Evolutionary conservation across 2,888 invertebrate genomes (phyloP).

Genomic region (Drosophila ezoana): DNA sequence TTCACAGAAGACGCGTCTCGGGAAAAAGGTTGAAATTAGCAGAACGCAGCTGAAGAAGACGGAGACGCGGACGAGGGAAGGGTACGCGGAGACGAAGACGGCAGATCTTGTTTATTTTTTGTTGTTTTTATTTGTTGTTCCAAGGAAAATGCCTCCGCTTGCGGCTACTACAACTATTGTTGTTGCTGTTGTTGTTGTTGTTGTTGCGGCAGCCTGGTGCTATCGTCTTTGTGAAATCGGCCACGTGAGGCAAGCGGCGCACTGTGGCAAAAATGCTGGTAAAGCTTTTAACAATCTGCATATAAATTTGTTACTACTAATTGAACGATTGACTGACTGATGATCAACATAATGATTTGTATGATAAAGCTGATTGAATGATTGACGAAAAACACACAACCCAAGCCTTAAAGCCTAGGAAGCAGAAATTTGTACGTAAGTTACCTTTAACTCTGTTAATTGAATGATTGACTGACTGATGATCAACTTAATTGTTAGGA

Average conservation of each 20-base stretch:
- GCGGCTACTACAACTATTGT: slow-evolving; percentile 10
- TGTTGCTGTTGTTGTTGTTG: slow-evolving; percentile 24
- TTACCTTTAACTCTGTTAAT: no score
- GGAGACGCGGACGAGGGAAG: neutral
- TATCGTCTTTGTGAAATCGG: slow-evolving; percentile 54
- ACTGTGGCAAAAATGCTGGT: slow-evolving; percentile 24
- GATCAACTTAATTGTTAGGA: no score
- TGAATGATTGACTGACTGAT: no score
- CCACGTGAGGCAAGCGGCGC: slow-evolving; percentile 46
- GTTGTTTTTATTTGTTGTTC: slow-evolving; percentile 46
- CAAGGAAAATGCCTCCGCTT: slow-evolving; percentile 35
- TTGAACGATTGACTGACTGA: neutral
- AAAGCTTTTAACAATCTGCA: neutral
- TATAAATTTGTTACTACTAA: no score
- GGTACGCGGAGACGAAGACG: neutral
- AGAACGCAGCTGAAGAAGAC: slow-evolving; percentile 6
- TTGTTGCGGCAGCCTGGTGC: slow-evolving; percentile 8
- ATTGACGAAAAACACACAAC: no score
- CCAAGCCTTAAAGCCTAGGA: no score
- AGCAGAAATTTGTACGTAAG: no score
- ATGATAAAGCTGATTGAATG: no score
- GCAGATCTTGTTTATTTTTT: slow-evolving; percentile 32
- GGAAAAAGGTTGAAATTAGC: slow-evolving; percentile 38
- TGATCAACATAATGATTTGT: no score
- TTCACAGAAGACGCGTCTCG: slow-evolving; percentile 42